A percentile compares a stretch with the other conserved stretches of the same genome.
These are phyloP conservation scores for Masticophis lateralis DNA, from an alignment of 2,797 vertebrate species.

Conservation along the genomic window DNA sequence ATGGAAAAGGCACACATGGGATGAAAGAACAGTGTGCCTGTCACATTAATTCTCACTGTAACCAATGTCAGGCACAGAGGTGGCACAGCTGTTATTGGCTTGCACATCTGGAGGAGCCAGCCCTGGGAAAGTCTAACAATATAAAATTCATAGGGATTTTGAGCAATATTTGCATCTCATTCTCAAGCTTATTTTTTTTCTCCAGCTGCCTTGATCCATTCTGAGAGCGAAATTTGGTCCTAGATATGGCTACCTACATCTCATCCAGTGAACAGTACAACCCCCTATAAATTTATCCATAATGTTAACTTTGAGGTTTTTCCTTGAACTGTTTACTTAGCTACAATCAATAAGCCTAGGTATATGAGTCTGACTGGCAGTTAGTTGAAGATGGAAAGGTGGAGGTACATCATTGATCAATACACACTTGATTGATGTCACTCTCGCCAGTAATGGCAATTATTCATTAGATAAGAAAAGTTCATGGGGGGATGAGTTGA, in stretches of 20 bases:
- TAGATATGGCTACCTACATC: neutral
- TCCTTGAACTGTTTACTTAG: neutral
- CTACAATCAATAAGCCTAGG: neutral
- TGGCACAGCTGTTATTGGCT: slow-evolving; percentile 18
- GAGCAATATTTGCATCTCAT: neutral
- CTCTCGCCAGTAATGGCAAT: neutral
- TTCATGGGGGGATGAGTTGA: neutral
- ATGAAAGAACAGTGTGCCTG: slow-evolving; percentile 29
- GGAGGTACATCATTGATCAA: neutral
- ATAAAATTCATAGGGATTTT: neutral
- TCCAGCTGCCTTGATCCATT: neutral
- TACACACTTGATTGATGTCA: neutral
- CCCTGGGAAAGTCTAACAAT: neutral
- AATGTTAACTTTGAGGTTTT: neutral
- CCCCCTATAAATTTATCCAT: neutral
- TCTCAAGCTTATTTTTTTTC: neutral
- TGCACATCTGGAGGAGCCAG: slow-evolving; percentile 2
- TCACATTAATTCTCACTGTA: slow-evolving; percentile 28
- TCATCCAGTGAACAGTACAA: neutral
- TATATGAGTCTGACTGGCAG: neutral
- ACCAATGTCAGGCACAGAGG: slow-evolving; percentile 23
- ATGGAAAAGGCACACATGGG: slow-evolving; percentile 18
- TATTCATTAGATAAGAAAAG: neutral
- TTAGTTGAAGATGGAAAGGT: neutral
- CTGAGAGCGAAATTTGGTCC: neutral